Base-by-base conservation (phyloP, 2,888 invertebrate species). In the Acanthococcus lagerstroemiae region DNA sequence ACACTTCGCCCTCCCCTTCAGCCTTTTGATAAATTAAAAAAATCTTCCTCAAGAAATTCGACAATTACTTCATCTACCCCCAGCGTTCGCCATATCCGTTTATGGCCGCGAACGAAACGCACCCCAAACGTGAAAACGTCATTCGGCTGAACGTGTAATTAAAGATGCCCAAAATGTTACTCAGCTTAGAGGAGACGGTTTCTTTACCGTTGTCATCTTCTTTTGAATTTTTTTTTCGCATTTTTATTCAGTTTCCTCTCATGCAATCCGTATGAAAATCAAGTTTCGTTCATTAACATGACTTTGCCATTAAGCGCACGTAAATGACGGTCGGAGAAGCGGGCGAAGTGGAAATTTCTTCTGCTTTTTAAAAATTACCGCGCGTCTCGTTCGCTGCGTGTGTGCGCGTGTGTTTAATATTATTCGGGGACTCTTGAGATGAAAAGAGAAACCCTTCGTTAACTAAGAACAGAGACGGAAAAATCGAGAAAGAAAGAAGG, bases 271-370 rank as follows among this genome's bases (percentile, higher is more conserved):
- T 66, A 68, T 66, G 68, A 67, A 67, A 68, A 69, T 69, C 67
- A 68, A 69, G 68, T 69, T 70, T 69, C 68, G 69, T 70, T 70
- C 70, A 70, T 70, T 70, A 70, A 70, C 70, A 70, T 69, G 70
- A 70, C 70, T 70, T 70, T 69, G 69, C 70, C 70, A 70, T 70
- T 70, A 70, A 69, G 65, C 52, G 65, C 56, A 45, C 55, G 37
- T 55, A 55, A 55, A 55, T 55, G 55, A 55, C 45, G 45, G 55
- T 5, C 12, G 26, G 46, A 9, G 46, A 44, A 22, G 46, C 12
- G 46, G 21, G 50, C 26, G 25, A 46, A 26, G 19, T 46, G 44
- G 55, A 46, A 65, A 65, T 65, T 65, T 65, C 55, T 65, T 65
- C 55, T 55, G 45, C 45, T 65, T 55, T 63, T 69, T 69, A 66